Conservation (phyloP, 1,140 invertebrate genomes). For the Lycorma delicatula region DNA sequence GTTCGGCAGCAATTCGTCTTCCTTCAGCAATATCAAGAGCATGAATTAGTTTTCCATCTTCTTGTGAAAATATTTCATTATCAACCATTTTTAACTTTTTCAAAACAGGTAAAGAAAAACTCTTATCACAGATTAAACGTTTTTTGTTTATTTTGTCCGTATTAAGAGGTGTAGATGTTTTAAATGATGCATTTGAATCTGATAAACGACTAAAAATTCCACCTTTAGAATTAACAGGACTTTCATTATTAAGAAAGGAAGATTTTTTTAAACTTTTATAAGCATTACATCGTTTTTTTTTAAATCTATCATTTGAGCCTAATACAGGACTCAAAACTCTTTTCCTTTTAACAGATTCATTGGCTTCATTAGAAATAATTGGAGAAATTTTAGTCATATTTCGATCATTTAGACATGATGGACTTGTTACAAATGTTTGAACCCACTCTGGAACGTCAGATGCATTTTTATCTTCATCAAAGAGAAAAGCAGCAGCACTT, state of each 20-base stretch:
- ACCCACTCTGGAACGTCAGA: neutral
- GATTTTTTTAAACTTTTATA: too few relatives aligned
- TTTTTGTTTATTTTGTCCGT: too few relatives aligned
- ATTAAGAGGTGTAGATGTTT: too few relatives aligned
- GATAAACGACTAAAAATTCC: too few relatives aligned
- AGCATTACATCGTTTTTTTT: neutral
- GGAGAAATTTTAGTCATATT: neutral
- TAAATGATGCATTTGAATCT: too few relatives aligned
- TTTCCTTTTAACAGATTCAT: neutral
- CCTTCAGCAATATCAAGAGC: neutral
- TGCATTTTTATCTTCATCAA: neutral
- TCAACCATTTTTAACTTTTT: too few relatives aligned
- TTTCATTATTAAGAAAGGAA: too few relatives aligned
- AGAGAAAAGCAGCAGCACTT: neutral
- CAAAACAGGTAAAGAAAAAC: too few relatives aligned
- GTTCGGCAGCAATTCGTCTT: neutral
- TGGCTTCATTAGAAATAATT: neutral
- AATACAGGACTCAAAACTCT: neutral
- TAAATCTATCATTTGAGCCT: neutral
- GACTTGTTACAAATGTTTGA: neutral
- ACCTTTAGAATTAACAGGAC: too few relatives aligned
- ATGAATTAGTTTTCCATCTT: too few relatives aligned
- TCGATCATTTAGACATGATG: neutral
- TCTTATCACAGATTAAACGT: too few relatives aligned
- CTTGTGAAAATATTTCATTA: too few relatives aligned